Percentiles rank a stretch among this genome's conserved stretches.
Evolutionary conservation across 1,140 invertebrate genomes (phyloP).

Genomic region (Charaxes varanes): DNA sequence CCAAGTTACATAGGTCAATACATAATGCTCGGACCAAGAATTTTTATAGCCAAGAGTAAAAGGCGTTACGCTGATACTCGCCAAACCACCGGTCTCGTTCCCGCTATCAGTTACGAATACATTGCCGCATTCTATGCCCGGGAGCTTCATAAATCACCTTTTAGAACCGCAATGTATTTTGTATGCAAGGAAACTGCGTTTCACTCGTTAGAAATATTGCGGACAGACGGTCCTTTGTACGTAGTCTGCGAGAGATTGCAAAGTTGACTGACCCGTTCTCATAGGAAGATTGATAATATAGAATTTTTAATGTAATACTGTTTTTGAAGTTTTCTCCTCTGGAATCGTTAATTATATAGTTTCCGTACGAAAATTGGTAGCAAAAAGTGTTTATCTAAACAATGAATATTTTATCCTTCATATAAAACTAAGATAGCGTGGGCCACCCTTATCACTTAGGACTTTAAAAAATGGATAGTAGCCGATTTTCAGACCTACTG

Average conservation of each 20-base stretch:
- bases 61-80: constrained; percentile 35
- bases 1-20: constrained; percentile 19
- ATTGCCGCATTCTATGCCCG: constrained; percentile 46
- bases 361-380: too few species aligned
- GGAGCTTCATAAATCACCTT: constrained; percentile 42
- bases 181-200: constrained; percentile 35
- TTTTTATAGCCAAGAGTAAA: constrained; percentile 33
- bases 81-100: constrained; percentile 21
- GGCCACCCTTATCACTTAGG: too few species aligned
- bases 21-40: constrained; percentile 30
- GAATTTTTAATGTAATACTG: too few species aligned
- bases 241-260: constrained; percentile 31
- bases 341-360: too few species aligned
- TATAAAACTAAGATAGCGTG: too few species aligned
- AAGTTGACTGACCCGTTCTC: constrained; percentile 37
- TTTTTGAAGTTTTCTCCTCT: too few species aligned
- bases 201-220: constrained; percentile 28
- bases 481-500: too few species aligned
- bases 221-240: constrained; percentile 16
- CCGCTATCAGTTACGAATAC: constrained; percentile 34
- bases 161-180: constrained; percentile 40
- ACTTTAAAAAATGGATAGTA: too few species aligned
- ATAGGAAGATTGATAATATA: constrained; percentile 19
- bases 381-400: too few species aligned
- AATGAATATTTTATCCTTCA: too few species aligned